Evolutionary conservation across 2,888 invertebrate genomes (phyloP).

Genomic region (Rhimphoctona megacephalus): DNA sequence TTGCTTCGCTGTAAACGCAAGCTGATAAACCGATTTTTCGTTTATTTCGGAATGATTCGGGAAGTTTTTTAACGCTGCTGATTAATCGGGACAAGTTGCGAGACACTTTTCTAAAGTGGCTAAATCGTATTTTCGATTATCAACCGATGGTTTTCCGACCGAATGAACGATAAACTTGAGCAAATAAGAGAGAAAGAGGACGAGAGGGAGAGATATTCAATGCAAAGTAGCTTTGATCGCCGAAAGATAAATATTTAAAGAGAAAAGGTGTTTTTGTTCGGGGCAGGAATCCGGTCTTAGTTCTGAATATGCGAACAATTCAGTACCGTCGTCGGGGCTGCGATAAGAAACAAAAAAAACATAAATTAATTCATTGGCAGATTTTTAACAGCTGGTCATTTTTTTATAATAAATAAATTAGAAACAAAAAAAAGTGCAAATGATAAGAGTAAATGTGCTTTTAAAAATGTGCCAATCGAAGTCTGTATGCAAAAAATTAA

Average conservation of each 20-base stretch:
- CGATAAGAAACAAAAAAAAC: not conserved
- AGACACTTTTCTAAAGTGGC: not conserved
- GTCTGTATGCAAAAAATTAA: not conserved
- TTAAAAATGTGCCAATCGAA: conserved; percentile 19
- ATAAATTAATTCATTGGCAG: not conserved
- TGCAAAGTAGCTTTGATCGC: conserved; percentile 43
- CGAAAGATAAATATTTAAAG: not conserved
- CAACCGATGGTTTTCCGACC: not conserved
- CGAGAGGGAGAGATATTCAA: conserved; percentile 6
- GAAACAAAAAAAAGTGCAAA: not conserved
- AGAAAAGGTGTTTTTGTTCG: not conserved
- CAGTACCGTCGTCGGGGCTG: not conserved
- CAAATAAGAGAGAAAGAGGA: not conserved
- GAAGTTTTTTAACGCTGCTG: conserved; percentile 4
- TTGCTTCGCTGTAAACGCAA: not conserved
- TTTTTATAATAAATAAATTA: conserved; percentile 2
- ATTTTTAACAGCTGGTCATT: conserved; percentile 3
- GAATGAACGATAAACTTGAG: conserved; percentile 5
- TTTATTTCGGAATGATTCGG: not conserved
- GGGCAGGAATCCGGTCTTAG: not conserved
- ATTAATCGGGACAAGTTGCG: not conserved
- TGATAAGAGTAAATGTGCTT: not conserved
- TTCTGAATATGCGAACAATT: not conserved
- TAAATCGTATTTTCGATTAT: not conserved
- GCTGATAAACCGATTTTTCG: conserved; percentile 3